Base-by-base conservation (phyloP, 2,113 vertebrate species). In the Erinaceus europaeus region DNA sequence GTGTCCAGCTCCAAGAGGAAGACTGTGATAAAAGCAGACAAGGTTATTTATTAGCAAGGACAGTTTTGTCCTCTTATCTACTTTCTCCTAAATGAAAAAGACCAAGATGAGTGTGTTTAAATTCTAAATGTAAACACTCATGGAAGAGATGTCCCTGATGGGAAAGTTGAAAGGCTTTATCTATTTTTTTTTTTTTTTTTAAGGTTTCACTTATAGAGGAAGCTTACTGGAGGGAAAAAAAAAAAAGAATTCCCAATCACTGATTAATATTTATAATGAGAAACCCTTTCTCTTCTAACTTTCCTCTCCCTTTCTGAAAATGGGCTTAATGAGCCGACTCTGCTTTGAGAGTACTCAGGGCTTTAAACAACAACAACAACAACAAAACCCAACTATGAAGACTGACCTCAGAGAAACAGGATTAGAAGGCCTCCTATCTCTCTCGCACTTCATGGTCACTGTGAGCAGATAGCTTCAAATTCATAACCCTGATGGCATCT, bases 61-160 rank as follows among this genome's bases (percentile, higher is more conserved):
- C 59, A 71, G 8, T 68, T 64, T 34, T 80, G 64, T 65, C 5
- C 42, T 15, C 52, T 82, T 88, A 89, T 85, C 67, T 83, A 23
- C 62, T 87, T 88, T 75, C 72, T 85, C 52, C 67, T 76, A 83
- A 74, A 90, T 50, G 61, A 90, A 89, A 89, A 90, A n/a, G 50
- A 48, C 40, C 11, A 18, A 40, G 87, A 64, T 42, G 88, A 73
- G 34, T 87, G 86, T 85, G 81, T 82, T 93, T 88, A 88, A 76
- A 90, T 65, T 64, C 10, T 67, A 59, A 89, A 79, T 59, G 67
- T 87, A 89, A 95, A 89, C 68, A 65, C 7, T 8, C 18, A n/a
- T 0, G 71, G 78, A 64, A 62, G 84, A 75, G 21, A 44, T 21
- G 67, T 34, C 77, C 40, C 61, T 57, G n/a, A 53, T 69, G 13